Evolutionary conservation across 1,140 invertebrate genomes (phyloP).

Genomic region (Trichomalopsis sarcophagae): DNA sequence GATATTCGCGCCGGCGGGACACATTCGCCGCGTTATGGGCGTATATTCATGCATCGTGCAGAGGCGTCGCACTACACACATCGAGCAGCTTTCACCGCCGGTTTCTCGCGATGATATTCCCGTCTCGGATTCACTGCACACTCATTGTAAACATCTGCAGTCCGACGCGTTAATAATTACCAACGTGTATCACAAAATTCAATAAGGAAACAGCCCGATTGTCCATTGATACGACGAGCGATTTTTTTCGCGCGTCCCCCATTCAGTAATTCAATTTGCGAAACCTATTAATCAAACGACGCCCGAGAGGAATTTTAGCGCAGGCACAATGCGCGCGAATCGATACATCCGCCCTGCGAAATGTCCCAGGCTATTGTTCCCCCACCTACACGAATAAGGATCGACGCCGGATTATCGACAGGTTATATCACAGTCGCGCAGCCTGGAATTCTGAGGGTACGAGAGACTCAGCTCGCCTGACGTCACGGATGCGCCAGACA

Average conservation of each 20-base stretch:
- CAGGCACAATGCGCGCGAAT: neutral
- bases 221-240: neutral
- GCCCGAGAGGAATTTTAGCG: conserved; percentile 4
- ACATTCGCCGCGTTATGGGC: conserved; percentile 28
- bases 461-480: conserved; percentile 48
- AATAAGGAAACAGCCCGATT: conserved; percentile 3
- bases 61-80: conserved; percentile 61
- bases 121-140: conserved; percentile 6
- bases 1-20: conserved; percentile 7
- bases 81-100: conserved; percentile 43
- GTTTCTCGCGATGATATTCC: conserved; percentile 42
- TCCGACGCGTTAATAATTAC: too few species aligned
- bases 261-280: neutral
- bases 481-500: conserved; percentile 70
- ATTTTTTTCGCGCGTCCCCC: neutral
- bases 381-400: conserved; percentile 36
- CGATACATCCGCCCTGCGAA: neutral
- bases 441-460: neutral
- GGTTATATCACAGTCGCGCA: conserved; percentile 17
- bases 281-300: conserved; percentile 12
- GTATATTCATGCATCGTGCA: conserved; percentile 60
- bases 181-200: neutral
- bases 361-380: neutral
- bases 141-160: neutral
- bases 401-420: conserved; percentile 31